Percentiles rank a stretch among this genome's conserved stretches.
Evolutionary conservation across 2,113 vertebrate genomes (phyloP).

Genomic region (Pteruthius melanotis): DNA sequence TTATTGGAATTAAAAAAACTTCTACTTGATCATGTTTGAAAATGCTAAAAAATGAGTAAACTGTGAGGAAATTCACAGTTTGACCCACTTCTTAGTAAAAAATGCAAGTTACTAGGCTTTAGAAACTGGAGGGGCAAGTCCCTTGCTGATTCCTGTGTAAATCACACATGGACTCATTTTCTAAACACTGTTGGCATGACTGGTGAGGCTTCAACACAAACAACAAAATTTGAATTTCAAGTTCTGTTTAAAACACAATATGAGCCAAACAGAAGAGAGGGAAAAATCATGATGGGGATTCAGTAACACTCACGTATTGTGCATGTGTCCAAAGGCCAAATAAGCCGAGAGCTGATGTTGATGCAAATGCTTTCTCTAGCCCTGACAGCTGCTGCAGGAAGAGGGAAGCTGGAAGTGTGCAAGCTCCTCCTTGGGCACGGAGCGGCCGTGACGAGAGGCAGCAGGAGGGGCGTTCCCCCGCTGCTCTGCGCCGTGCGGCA

Average conservation of each 20-base stretch:
- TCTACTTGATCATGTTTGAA: neutral
- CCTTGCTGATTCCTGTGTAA: neutral
- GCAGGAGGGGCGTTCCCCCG: conserved; percentile 84
- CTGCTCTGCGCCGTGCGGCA: conserved; percentile 91
- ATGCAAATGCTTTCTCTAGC: conserved; percentile 65
- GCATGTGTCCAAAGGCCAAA: neutral
- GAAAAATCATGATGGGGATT: neutral
- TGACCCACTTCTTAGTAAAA: neutral
- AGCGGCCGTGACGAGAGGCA: conserved; percentile 80
- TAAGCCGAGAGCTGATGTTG: neutral
- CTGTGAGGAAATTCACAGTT: neutral
- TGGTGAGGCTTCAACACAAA: neutral
- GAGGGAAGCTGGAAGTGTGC: conserved; percentile 92
- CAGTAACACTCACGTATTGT: rapidly evolving
- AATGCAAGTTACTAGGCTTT: neutral
- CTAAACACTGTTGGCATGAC: neutral
- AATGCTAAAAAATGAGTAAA: neutral
- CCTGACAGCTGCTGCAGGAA: conserved; percentile 89
- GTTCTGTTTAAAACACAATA: neutral
- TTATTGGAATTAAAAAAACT: neutral
- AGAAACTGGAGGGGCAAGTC: neutral
- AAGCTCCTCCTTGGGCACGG: conserved; percentile 80
- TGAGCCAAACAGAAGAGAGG: neutral
- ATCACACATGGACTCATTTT: neutral
- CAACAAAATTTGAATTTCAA: neutral